These are phyloP conservation scores for Gallirallus australis DNA, from an alignment of 2,797 vertebrate genomes.

Conservation along the genomic window DNA sequence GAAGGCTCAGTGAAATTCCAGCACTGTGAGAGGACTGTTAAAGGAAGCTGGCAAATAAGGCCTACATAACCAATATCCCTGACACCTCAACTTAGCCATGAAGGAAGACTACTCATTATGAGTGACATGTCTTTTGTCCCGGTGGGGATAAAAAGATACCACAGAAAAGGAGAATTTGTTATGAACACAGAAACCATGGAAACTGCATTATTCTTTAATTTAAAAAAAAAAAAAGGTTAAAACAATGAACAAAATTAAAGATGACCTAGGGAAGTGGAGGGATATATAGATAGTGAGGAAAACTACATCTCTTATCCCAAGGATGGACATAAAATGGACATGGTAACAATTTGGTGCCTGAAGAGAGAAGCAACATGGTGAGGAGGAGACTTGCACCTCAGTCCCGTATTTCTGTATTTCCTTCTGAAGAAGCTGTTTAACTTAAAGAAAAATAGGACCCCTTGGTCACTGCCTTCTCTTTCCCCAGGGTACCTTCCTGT, in stretches of 20 bases:
- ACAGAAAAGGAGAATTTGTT: background rate
- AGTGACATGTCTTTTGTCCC: background rate
- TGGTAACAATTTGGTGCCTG: background rate
- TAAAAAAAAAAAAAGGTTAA: background rate
- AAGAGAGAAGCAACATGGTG: rapidly evolving
- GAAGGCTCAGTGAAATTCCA: background rate
- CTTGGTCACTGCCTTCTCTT: background rate
- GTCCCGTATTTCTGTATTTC: background rate
- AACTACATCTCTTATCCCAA: background rate
- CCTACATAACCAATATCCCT: background rate
- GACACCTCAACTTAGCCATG: background rate
- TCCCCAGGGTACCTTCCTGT: background rate
- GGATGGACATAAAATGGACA: background rate
- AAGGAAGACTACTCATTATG: background rate
- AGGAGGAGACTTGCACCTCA: background rate
- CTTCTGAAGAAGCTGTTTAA: background rate
- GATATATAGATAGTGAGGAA: background rate
- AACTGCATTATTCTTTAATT: background rate
- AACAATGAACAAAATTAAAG: background rate
- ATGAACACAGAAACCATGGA: background rate
- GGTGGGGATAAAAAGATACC: background rate
- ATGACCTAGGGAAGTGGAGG: background rate
- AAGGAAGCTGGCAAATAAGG: background rate
- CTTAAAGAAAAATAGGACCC: background rate
- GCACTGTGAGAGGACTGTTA: background rate